These are phyloP conservation scores for Pollimyrus isidori DNA, from an alignment of 2,113 vertebrate species.

Conservation along the genomic window DNA sequence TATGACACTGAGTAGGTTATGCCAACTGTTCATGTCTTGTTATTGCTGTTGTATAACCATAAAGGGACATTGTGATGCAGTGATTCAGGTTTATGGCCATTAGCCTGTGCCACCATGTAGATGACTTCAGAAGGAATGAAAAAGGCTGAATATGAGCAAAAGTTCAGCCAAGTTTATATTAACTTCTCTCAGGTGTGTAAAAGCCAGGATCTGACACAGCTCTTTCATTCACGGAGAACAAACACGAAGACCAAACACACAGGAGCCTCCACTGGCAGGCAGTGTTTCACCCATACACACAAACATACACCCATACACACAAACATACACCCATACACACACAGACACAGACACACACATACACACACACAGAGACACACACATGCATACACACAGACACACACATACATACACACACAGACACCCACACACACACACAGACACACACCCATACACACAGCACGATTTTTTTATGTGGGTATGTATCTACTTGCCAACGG, in stretches of 20 bases:
- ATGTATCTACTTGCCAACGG: neutral
- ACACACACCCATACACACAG: neutral
- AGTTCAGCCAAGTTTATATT: neutral
- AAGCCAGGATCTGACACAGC: neutral
- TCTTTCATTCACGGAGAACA: neutral
- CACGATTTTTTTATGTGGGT: neutral
- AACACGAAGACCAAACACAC: neutral
- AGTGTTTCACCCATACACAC: neutral
- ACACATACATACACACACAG: too few species aligned
- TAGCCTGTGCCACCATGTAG: neutral
- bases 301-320: too few species aligned
- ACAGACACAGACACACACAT: too few species aligned
- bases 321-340: too few species aligned
- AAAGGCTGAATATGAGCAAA: neutral
- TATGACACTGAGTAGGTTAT: neutral
- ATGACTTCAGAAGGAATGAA: neutral
- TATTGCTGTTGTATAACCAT: neutral
- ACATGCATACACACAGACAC: neutral
- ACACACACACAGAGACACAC: too few species aligned
- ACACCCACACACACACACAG: neutral
- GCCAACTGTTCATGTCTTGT: neutral
- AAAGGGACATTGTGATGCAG: neutral
- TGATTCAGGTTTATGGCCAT: neutral
- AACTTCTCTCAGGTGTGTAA: neutral
- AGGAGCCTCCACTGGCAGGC: neutral